A percentile compares a stretch with the other conserved stretches of the same genome.
These are phyloP conservation scores for Trichomalopsis sarcophagae DNA, from an alignment of 1,140 invertebrate species.

Conservation along the genomic window DNA sequence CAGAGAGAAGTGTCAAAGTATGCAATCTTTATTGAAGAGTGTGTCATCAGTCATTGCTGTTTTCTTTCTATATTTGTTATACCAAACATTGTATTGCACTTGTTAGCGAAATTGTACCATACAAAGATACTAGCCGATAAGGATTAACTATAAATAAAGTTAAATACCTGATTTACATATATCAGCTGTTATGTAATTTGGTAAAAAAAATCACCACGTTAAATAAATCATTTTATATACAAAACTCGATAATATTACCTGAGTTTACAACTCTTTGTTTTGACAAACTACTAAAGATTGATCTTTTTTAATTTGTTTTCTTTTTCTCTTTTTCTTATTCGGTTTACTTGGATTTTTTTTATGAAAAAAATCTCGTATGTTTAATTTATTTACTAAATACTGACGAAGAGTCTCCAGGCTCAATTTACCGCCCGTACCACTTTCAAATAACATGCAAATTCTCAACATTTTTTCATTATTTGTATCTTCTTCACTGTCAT, in stretches of 20 bases:
- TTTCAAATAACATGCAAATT: slow-evolving; percentile 63
- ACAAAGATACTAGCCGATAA: slow-evolving; percentile 65
- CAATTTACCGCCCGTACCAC: slow-evolving; percentile 63
- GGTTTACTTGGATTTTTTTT: slow-evolving; percentile 46
- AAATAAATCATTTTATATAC: slow-evolving; percentile 69
- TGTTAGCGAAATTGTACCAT: slow-evolving; percentile 70
- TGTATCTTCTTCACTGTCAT: slow-evolving; percentile 29
- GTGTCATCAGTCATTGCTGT: slow-evolving; percentile 52
- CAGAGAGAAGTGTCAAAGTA: slow-evolving; percentile 22
- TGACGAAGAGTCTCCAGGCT: slow-evolving; percentile 65
- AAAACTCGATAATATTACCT: slow-evolving; percentile 46
- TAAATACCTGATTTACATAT: slow-evolving; percentile 71
- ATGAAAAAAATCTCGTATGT: slow-evolving; percentile 57
- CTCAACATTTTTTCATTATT: slow-evolving; percentile 53
- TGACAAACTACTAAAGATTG: neutral
- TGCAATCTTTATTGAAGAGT: slow-evolving; percentile 17
- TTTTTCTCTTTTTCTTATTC: slow-evolving; percentile 57
- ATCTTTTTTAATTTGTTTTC: slow-evolving; percentile 30
- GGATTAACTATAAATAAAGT: slow-evolving; percentile 68
- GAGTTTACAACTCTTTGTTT: slow-evolving; percentile 36
- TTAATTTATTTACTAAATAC: slow-evolving; percentile 67
- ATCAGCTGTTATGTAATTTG: slow-evolving; percentile 68
- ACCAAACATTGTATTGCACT: slow-evolving; percentile 64
- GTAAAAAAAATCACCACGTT: slow-evolving; percentile 55
- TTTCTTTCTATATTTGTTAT: slow-evolving; percentile 56